Evolutionary conservation across 2,888 invertebrate species (phyloP).

Genomic region (Apamea sordens): DNA sequence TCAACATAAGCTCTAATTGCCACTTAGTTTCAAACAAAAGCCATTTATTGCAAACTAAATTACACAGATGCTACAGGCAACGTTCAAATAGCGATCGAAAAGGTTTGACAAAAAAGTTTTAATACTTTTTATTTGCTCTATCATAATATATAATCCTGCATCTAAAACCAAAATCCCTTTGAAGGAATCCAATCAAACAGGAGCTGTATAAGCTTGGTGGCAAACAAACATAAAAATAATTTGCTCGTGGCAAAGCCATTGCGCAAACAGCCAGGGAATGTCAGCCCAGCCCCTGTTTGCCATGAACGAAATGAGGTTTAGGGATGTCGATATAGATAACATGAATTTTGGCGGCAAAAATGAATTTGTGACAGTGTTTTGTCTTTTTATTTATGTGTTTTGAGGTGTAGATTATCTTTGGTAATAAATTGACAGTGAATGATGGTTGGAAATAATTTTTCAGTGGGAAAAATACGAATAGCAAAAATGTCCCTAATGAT

Average conservation of each 20-base stretch:
- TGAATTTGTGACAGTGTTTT: neutral
- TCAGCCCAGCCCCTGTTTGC: slow-evolving; percentile 56
- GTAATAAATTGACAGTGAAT: neutral
- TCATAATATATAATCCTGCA: neutral
- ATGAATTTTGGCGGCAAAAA: slow-evolving; percentile 5
- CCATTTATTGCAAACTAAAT: neutral
- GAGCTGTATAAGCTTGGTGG: slow-evolving; percentile 41
- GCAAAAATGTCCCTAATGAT: neutral
- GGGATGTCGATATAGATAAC: slow-evolving; percentile 32
- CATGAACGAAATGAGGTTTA: slow-evolving; percentile 31
- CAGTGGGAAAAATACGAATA: slow-evolving; percentile 2
- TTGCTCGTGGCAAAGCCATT: slow-evolving; percentile 41
- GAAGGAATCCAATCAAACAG: slow-evolving; percentile 49
- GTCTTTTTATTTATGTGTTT: neutral
- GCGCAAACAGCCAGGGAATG: slow-evolving; percentile 53
- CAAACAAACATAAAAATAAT: slow-evolving; percentile 63
- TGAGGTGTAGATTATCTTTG: neutral
- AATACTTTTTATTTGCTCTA: neutral
- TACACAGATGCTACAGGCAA: slow-evolving; percentile 2
- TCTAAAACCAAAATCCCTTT: slow-evolving; percentile 21
- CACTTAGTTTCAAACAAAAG: neutral
- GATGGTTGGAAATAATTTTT: neutral
- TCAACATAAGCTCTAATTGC: slow-evolving; percentile 1
- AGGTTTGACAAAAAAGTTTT: neutral
- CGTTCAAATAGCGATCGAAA: neutral